phyloP scores from a whole-genome alignment of 2,888 invertebrate species.

The Hoplodrina blanda region DNA sequence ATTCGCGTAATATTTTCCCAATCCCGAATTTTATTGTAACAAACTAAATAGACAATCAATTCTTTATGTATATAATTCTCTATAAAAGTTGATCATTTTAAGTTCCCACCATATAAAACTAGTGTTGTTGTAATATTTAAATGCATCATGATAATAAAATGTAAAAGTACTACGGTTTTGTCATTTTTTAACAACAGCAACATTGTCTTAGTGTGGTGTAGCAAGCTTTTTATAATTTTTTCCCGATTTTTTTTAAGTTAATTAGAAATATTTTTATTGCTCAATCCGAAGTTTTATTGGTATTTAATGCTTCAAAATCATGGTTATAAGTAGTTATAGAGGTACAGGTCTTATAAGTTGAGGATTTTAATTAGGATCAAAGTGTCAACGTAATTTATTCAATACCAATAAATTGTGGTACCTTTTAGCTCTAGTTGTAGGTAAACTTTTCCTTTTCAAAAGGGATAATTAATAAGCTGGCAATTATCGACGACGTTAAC shows the following conservation, averaged over 20 bases:
- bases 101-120: too few species aligned
- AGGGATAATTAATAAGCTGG: constrained; percentile 14
- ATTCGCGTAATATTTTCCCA: neutral
- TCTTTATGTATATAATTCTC: too few species aligned
- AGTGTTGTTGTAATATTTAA: neutral
- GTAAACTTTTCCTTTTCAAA: neutral
- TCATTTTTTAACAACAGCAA: constrained; percentile 1
- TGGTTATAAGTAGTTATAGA: too few species aligned
- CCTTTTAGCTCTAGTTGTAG: neutral
- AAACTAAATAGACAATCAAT: too few species aligned
- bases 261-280: neutral
- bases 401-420: too few species aligned
- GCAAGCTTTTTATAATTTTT: neutral
- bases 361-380: neutral
- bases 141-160: neutral
- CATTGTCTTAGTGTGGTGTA: constrained; percentile 9
- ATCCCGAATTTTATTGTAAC: too few species aligned
- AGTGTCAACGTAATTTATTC: neutral
- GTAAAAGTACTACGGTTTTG: neutral
- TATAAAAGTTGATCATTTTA: too few species aligned
- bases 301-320: neutral
- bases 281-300: too few species aligned
- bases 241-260: neutral
- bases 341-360: too few species aligned
- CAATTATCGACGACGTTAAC: neutral